Conservation (phyloP, 2,797 vertebrate species). For the Argya squamiceps region DNA sequence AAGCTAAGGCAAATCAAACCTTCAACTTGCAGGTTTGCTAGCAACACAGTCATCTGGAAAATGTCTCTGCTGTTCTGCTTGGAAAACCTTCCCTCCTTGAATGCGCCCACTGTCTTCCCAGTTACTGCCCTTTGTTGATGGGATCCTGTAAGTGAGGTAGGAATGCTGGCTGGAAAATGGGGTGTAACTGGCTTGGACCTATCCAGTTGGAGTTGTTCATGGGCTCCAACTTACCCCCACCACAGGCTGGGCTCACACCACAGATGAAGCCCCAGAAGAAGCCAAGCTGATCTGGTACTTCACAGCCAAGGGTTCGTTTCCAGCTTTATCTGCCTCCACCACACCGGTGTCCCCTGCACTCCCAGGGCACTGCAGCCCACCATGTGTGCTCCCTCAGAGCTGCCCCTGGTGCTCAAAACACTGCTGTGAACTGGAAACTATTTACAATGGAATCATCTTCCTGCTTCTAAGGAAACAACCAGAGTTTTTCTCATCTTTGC, state of each 20-base stretch:
- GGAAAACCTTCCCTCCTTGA: neutral
- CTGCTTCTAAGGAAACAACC: neutral
- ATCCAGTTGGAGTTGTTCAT: neutral
- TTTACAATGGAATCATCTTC: neutral
- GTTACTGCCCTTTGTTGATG: neutral
- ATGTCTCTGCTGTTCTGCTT: neutral
- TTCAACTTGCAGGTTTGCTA: neutral
- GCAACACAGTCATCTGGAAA: neutral
- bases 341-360: rapidly evolving
- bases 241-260: neutral
- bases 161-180: neutral
- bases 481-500: neutral
- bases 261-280: neutral
- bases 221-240: neutral
- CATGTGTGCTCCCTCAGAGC: neutral
- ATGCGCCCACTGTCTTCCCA: neutral
- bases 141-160: neutral
- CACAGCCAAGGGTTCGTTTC: neutral
- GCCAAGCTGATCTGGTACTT: neutral
- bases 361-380: rapidly evolving
- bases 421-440: neutral
- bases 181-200: neutral
- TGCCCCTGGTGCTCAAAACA: neutral
- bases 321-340: neutral
- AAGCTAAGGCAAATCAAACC: neutral